A percentile compares a stretch with the other conserved stretches of the same genome.
These are phyloP conservation scores for Drosophila kanapiae DNA, from an alignment of 1,140 invertebrate species.

Conservation along the genomic window DNA sequence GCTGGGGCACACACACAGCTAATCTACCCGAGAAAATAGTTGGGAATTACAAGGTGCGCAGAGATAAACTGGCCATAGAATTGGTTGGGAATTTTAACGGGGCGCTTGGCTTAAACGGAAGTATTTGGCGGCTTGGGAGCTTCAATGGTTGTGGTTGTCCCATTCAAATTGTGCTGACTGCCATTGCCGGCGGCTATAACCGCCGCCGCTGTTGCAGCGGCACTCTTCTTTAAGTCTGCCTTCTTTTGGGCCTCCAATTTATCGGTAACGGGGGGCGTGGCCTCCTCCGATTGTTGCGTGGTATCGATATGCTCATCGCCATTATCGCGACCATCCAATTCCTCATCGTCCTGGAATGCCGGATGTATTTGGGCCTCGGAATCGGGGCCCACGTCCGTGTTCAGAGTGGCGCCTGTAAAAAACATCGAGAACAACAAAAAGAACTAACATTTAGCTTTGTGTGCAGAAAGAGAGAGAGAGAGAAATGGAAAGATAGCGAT, in stretches of 20 bases:
- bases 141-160: constrained; percentile 33
- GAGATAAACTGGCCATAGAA: constrained; percentile 37
- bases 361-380: constrained; percentile 85
- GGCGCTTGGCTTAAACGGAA: constrained; percentile 65
- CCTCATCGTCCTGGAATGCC: constrained; percentile 73
- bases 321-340: constrained; percentile 80
- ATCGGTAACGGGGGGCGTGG: constrained; percentile 82
- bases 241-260: constrained; percentile 83
- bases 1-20: constrained; percentile 17
- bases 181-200: constrained; percentile 75
- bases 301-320: constrained; percentile 83
- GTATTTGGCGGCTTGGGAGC: constrained; percentile 80
- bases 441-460: constrained; percentile 84
- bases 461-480: constrained; percentile 35
- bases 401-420: constrained; percentile 84
- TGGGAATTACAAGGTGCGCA: background rate
- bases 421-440: constrained; percentile 81
- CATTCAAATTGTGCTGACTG: constrained; percentile 58
- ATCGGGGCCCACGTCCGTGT: constrained; percentile 84
- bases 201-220: constrained; percentile 64
- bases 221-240: constrained; percentile 77
- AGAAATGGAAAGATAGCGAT: constrained; percentile 3
- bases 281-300: constrained; percentile 81
- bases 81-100: background rate
- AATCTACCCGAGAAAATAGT: background rate